phyloP scores from a whole-genome alignment of 1,140 invertebrate species.

The Papilio machaon region DNA sequence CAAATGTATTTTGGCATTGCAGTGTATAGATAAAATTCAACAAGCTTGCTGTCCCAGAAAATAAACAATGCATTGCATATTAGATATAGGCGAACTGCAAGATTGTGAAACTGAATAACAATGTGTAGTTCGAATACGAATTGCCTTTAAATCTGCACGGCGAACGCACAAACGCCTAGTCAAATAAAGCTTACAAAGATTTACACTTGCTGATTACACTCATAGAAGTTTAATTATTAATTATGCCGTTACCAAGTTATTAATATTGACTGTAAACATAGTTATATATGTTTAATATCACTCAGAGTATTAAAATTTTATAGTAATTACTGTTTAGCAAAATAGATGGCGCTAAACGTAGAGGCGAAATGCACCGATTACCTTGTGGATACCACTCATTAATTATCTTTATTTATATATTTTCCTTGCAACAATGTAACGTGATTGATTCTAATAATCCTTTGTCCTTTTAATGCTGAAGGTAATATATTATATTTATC shows the following conservation, averaged over 20 bases:
- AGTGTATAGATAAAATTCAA: neutral
- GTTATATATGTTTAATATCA: too few relatives aligned
- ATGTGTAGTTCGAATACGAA: conserved; percentile 61
- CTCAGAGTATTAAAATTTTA: too few relatives aligned
- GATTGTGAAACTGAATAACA: conserved; percentile 55
- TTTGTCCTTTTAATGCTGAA: conserved; percentile 5
- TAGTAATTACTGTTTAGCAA: too few relatives aligned
- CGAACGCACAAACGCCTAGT: conserved; percentile 43
- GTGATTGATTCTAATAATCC: neutral
- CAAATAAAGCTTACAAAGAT: conserved; percentile 3
- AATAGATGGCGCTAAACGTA: too few relatives aligned
- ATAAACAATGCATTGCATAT: conserved; percentile 32
- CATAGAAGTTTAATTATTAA: too few relatives aligned
- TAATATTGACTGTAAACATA: too few relatives aligned
- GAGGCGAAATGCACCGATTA: neutral
- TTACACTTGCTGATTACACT: neutral
- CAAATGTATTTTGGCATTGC: neutral
- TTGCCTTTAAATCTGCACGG: conserved; percentile 50
- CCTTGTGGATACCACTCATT: neutral
- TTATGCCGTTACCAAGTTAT: too few relatives aligned
- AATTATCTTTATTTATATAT: neutral
- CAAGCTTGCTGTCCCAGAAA: conserved; percentile 7
- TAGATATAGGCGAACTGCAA: conserved; percentile 32
- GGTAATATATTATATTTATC: neutral
- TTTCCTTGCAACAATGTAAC: neutral